Base-by-base conservation (phyloP, 1,140 invertebrate genomes). In the Conopomorpha cramerella region DNA sequence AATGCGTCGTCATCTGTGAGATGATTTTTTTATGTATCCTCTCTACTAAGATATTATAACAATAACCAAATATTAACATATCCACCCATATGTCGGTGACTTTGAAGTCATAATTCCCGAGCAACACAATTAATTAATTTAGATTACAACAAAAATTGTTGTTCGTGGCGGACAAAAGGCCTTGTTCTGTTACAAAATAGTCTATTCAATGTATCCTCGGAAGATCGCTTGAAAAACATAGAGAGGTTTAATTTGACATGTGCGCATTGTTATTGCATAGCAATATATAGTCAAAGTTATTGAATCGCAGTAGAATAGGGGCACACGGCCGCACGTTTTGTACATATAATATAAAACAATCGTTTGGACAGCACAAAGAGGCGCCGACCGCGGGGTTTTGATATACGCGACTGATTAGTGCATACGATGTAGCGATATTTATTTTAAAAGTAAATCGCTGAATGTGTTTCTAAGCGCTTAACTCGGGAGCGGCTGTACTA, bases 271-370 rank as follows among this genome's bases (percentile, higher is more conserved):
- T 6, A 23, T 23, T 71, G 60, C 67, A 68, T 58, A 51, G 56
- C 50, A 56, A 58, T 44, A 60, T 70, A 65, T 63, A 65, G 59
- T 57, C 57, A 67, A 49, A 38, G 33, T 12, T 19, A 44, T 23
- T 10, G 4, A 4, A 10, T 23, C 10, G 19, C n/a, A n/a, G n/a
- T n/a, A 23, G 49, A 55, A 63, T 62, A 64, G 61, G 52, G 56
- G 62, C 55, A 59, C 54, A 58, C 53, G 50, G 51, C 50, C 42
- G 47, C 49, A 49, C 59, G 66, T 60, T 60, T 66, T 54, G 65
- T n/a, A n/a, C n/a, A n/a, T n/a, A n/a, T n/a, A 68, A 67, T 73
- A 66, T 73, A 74, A 74, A 74, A 71, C 68, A 74, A 74, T 74
- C 58, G 63, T 68, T 68, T 64, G 55, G 62, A 68, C 51, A 57